Percentiles rank a stretch among this genome's conserved stretches.
phyloP scores from a whole-genome alignment of 2,113 vertebrate species.

The Fulica atra region DNA sequence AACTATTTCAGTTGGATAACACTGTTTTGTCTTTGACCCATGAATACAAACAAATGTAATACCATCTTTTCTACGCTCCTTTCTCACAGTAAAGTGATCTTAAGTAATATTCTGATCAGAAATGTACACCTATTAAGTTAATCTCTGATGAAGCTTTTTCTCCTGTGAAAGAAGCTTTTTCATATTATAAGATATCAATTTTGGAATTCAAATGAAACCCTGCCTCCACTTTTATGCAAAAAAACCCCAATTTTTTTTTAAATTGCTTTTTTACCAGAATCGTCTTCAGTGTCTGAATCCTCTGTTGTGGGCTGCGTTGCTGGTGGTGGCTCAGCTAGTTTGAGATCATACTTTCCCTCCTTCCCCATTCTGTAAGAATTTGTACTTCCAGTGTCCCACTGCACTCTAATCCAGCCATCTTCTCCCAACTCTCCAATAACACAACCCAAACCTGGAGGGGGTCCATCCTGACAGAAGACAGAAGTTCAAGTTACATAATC shows the following conservation, averaged over 20 bases:
- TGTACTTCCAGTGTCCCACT: conserved; percentile 98
- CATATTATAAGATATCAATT: background rate
- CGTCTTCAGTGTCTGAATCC: conserved; percentile 96
- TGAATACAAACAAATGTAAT: background rate
- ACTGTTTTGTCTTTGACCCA: background rate
- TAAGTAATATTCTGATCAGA: background rate
- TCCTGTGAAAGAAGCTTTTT: background rate
- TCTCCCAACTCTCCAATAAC: conserved; percentile 97
- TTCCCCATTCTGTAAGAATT: conserved; percentile 99
- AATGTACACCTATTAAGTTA: background rate
- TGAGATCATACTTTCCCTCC: conserved; percentile 97
- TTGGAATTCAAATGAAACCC: background rate
- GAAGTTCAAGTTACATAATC: background rate
- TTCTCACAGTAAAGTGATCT: background rate
- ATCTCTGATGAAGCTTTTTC: background rate
- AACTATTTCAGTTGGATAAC: background rate
- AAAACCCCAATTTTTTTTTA: background rate
- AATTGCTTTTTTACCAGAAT: conserved; percentile 79
- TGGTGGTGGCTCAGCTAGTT: conserved; percentile 89
- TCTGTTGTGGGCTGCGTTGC: conserved; percentile 85
- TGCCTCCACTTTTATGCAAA: background rate
- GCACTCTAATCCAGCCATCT: conserved; percentile 97
- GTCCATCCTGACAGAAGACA: conserved; percentile 86
- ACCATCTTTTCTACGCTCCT: background rate
- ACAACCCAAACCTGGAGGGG: conserved; percentile 93